These are phyloP conservation scores for Cyanocitta stelleri DNA, from an alignment of 2,113 vertebrate genomes.

Conservation along the genomic window DNA sequence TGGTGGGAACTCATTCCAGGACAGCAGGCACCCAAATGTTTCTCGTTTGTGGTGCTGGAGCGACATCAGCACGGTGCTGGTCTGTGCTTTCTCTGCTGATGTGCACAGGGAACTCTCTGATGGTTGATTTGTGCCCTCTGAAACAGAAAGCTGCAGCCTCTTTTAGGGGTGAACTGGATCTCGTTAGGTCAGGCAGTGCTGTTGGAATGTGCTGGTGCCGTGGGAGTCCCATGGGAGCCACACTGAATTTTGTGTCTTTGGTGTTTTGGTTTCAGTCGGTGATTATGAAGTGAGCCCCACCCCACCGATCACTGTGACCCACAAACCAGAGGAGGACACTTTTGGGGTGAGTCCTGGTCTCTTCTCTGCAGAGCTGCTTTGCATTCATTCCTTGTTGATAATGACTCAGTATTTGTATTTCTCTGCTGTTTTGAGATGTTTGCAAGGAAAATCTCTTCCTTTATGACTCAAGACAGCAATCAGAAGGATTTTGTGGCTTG, in stretches of 20 bases:
- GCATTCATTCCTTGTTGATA: background rate
- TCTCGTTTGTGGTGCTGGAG: background rate
- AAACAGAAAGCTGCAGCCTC: background rate
- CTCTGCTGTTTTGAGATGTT: background rate
- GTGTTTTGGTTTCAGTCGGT: constrained; percentile 69
- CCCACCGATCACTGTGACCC: constrained; percentile 81
- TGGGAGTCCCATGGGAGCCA: background rate
- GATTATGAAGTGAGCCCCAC: constrained; percentile 80
- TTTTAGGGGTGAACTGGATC: background rate
- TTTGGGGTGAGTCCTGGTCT: constrained; percentile 85
- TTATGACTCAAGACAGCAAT: background rate
- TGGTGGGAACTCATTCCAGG: background rate
- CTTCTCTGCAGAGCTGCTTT: background rate
- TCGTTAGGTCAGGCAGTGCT: background rate
- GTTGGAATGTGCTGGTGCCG: background rate
- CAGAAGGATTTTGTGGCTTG: background rate
- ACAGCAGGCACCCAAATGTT: background rate
- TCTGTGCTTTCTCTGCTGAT: background rate
- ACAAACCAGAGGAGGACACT: constrained; percentile 90
- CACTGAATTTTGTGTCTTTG: background rate
- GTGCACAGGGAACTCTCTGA: background rate
- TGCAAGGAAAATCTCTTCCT: background rate
- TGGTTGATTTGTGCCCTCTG: background rate
- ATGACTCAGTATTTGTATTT: background rate
- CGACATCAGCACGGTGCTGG: background rate